Conservation (phyloP, 2,113 vertebrate genomes). For the Eptesicus fuscus region DNA sequence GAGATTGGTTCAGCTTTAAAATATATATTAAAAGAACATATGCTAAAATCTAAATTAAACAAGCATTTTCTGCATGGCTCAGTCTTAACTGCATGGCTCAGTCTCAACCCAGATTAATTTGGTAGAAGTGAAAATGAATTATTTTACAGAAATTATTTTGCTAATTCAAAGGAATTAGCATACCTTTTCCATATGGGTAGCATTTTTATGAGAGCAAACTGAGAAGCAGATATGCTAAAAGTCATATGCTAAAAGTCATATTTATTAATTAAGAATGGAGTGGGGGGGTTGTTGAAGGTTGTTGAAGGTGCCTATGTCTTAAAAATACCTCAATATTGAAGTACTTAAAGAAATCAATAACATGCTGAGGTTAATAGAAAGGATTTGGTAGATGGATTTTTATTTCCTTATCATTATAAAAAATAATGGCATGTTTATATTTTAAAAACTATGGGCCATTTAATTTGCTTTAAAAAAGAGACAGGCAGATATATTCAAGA, state of each 20-base stretch:
- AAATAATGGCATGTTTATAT: not conserved
- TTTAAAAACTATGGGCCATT: not conserved
- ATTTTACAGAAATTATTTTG: constrained; percentile 54
- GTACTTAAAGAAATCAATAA: not conserved
- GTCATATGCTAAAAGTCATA: not conserved
- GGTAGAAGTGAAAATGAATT: constrained; percentile 67
- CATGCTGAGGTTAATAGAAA: not conserved
- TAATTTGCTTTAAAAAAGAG: not conserved
- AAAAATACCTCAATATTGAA: not conserved
- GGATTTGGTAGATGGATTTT: not conserved
- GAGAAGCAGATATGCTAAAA: not conserved
- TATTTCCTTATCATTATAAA: not conserved
- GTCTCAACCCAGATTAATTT: constrained; percentile 58
- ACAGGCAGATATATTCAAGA: not conserved
- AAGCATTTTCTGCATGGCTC: constrained; percentile 43
- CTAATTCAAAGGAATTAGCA: constrained; percentile 24
- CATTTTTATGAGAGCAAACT: constrained; percentile 34
- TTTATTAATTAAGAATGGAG: not conserved
- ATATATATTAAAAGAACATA: constrained; percentile 69
- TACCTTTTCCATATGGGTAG: constrained; percentile 20
- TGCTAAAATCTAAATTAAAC: constrained; percentile 60
- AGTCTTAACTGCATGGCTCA: constrained; percentile 27
- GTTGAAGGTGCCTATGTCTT: not conserved
- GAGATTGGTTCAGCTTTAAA: constrained; percentile 66
- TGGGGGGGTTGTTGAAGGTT: not conserved